A percentile compares a stretch with the other conserved stretches of the same genome.
phyloP scores from a whole-genome alignment of 2,113 vertebrate genomes.

The Paedocypris sp. region DNA sequence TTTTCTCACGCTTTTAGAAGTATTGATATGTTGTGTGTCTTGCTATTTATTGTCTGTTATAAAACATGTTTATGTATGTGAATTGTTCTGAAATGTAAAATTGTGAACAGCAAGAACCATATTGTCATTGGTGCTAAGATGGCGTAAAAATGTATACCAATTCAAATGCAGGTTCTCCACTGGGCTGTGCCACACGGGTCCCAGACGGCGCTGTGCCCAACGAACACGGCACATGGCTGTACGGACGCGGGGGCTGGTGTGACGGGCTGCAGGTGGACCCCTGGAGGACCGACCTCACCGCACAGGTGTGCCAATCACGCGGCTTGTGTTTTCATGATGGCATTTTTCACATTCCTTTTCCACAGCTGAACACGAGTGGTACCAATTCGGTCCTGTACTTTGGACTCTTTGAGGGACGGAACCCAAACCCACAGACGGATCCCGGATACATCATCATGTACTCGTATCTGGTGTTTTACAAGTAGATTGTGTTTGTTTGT shows the following conservation, averaged over 20 bases:
- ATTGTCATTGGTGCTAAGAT: no score
- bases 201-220: constrained; percentile 62
- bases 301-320: constrained; percentile 48
- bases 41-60: no score
- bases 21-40: no score
- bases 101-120: no score
- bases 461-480: constrained; percentile 63
- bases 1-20: no score
- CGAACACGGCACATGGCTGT: constrained; percentile 66
- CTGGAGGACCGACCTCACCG: constrained; percentile 61
- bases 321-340: neutral
- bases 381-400: constrained; percentile 59
- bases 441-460: constrained; percentile 66
- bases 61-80: no score
- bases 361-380: constrained; percentile 50
- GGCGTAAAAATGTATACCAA: no score
- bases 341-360: neutral
- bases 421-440: constrained; percentile 52
- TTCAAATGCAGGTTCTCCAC: constrained; percentile 45
- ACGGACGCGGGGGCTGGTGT: constrained; percentile 67
- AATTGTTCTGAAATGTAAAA: no score
- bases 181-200: constrained; percentile 57
- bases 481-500: neutral
- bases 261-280: constrained; percentile 64
- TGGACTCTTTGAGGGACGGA: constrained; percentile 52